Evolutionary conservation across 2,888 invertebrate genomes (phyloP), one percentile per base, ranked within the genome.

Genomic region (Agrotis segetum): DNA sequence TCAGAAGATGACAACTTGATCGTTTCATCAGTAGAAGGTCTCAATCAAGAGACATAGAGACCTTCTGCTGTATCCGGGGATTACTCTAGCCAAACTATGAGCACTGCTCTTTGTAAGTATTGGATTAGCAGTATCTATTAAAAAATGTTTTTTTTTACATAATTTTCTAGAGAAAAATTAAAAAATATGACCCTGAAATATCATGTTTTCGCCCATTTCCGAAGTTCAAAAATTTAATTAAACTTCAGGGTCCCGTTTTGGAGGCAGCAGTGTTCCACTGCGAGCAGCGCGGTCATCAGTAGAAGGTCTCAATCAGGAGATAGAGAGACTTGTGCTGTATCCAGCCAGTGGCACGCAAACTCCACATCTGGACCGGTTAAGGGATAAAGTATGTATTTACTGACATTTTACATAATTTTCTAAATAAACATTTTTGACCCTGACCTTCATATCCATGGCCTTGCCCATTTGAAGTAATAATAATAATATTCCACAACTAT

Each of bases 231-330:
- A 49, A 14, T 44, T 2, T 44, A 59, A 58, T 72, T n/a, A n/a
- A 40, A 61, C 67, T 79, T 34, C 85, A 96, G 96, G 96, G 93
- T 94, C 95, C 46, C 93, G 96, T 68, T 96, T 96, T 65, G 95
- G 95, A 67, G 94, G 93, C 63, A 93, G 94, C 46, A 91, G 93
- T 70, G 94, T 96, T 55, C 96, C 97, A 50, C 95, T 97, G 86
- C 96, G 98, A 87, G 97, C 98, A 70, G 98, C 98, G 90, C 96
- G 98, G 67, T 98, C 97, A 81, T 98, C 98, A 56, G 98, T 98
- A 17, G 98, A 99, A 93, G 98, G 98, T 29, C 96, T 98, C 24
- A 98, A 98, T 93, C 98, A 98, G 92, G 98, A 98, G 95, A 98
- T 98, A 78, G 98, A 98, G 93, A 97, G 97, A 90, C 97, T 98